Base-by-base conservation (phyloP, 53 echinoderm and acorn worm genomes). In the Luidia sarsii region DNA sequence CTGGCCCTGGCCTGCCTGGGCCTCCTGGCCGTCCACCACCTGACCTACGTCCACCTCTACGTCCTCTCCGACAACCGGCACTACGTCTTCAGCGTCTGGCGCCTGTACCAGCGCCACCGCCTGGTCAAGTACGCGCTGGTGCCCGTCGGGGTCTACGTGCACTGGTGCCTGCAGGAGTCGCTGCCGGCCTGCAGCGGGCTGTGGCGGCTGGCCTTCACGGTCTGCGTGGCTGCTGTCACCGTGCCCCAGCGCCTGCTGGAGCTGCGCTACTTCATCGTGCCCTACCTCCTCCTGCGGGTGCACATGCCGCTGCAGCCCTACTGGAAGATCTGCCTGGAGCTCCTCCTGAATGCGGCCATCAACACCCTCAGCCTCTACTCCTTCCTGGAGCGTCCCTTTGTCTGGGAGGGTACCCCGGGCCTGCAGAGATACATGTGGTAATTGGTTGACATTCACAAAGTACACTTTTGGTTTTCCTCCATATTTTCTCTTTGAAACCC, bases 1-100 rank as follows among this genome's bases (percentile, higher is more conserved):
- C 49, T 86, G 16, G 46, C 70, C 34, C 30, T 88, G 11, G 13
- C 77, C 45, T 81, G 59, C 11, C 35, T 94, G 15, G 85, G 88
- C 59, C 22, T 81, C 19, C 56, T 83, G 32, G 54, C 75, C 23
- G 84, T 97, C 33, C 74, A 84, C 75, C 72, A 80, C 37, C 89
- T 91, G 23, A 94, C 93, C 14, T 94, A 86, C 48, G 94, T 91
- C 28, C 97, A 97, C 62, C 80, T 88, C 15, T 97, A 91, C 67
- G 89, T 97, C 14, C 77, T 97, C 32, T 93, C 97, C 2, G 97
- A 97, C 71, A 97, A 97, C 77, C 81, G 97, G 21, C 97, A 97
- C 53, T 88, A 94, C 50, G 88, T 90, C 21, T 97, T 94, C 67
- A 94, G 94, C 43, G 67, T 97, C 56, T 97, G 97, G 97, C 88